These are phyloP conservation scores for Sphenodon punctatus DNA, from an alignment of 2,797 vertebrate species.

Conservation along the genomic window DNA sequence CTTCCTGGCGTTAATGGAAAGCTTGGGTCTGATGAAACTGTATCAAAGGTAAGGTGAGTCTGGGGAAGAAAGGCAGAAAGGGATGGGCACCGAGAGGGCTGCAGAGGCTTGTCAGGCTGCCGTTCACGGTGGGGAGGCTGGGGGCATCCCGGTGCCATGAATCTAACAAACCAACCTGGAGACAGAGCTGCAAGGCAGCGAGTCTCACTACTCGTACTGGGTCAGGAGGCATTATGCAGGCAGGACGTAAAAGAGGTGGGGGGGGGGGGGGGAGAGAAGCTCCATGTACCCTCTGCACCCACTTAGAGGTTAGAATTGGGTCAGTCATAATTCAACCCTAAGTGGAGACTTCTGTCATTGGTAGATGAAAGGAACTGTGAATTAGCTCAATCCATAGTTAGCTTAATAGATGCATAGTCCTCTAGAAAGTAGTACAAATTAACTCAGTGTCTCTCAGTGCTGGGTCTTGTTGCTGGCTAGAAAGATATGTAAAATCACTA, in stretches of 20 bases:
- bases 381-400: slow-evolving; percentile 15
- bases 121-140: too few species aligned
- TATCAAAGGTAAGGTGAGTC: not conserved
- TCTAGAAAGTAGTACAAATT: not conserved
- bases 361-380: not conserved
- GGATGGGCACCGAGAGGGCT: not conserved
- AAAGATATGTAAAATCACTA: not conserved
- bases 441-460: not conserved
- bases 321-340: not conserved
- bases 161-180: too few species aligned
- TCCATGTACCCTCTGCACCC: not conserved
- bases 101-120: too few species aligned
- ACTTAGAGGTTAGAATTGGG: too few species aligned
- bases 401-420: not conserved
- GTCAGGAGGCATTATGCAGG: too few species aligned
- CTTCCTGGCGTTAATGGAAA: too few species aligned
- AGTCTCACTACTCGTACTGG: too few species aligned
- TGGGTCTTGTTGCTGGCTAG: not conserved
- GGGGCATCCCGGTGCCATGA: too few species aligned
- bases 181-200: too few species aligned
- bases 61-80: not conserved
- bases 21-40: too few species aligned
- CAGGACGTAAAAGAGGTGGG: not conserved
- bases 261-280: not conserved
- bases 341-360: not conserved